Base-by-base conservation (phyloP, 2,888 invertebrate species). In the Synanthedon andrenaeformis region DNA sequence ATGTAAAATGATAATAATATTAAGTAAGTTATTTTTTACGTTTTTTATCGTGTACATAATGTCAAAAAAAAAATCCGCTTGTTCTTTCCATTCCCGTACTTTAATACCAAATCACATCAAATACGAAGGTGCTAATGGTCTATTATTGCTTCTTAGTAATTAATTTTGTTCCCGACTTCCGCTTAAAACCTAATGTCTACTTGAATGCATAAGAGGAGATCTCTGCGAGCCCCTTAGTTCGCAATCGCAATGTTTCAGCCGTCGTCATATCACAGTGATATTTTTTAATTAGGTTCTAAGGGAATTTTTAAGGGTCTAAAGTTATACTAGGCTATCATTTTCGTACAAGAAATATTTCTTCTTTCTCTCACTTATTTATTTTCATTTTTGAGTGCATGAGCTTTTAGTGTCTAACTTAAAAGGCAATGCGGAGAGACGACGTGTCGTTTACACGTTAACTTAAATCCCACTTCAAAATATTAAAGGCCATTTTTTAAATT, bases 21-120 rank as follows among this genome's bases (percentile, higher is more conserved):
- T 83, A 86, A 85, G 85, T 86, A 86, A 86, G 86, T 86, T 88
- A 86, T 88, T 88, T 88, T 87, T 86, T 86, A 88, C 88, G 85
- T 87, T 85, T 86, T 62, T 84, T 83, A 86, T 82, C 75, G 83
- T 83, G 82, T 85, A 85, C 81, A 85, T 82, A 57, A 84, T 75
- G 79, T 80, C 82, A 82, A 73, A 74, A 74, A 35, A 35, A 35
- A 28, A 5, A 75, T 23, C 70, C 74, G 79, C 83, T 83, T 76
- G 79, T 83, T 83, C 72, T 81, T 78, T 82, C 82, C 80, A 79
- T 68, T 79, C 75, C 78, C 80, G 74, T 76, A 74, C 69, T 78
- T 75, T 76, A 70, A 45, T 45, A 72, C 68, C 70, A 77, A 77
- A 80, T 74, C 83, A 83, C 82, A 56, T 53, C 49, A 51, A 53